Evolutionary conservation across 2,113 vertebrate species (phyloP), one percentile per base, ranked within the genome.

Genomic region (Spea bombifrons): DNA sequence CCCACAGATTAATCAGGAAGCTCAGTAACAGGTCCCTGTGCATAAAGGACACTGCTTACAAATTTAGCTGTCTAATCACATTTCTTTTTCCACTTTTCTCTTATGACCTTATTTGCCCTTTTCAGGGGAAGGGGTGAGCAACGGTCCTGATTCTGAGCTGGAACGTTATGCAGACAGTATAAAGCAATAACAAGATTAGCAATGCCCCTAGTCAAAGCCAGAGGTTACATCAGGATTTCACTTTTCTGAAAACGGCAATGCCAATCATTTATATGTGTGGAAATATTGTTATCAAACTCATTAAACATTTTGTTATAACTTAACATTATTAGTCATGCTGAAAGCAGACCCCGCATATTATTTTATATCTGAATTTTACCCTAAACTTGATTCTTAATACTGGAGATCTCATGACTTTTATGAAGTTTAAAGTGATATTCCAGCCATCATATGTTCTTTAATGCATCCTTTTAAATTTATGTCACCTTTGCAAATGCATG

Each of bases 141-240:
- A 7, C 16, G 70, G 47, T 9, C 7, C 4, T 7, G 13, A 30
- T 52, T 67, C 61, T 77, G 66, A 76, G 81, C 73, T 63, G 67
- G 7, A 57, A 73, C 83, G 81, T 76, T 67, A 74, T 45, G 17
- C 46, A 69, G 81, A 68, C 78, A 70, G 46, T 71, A 66, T 48
- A 83, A 81, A 55, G 72, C 55, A 13, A 59, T 59, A 53, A 59
- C 12, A 2, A 59, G 55, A 12, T 52, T 59, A 5, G 10, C 10
- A 4, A 7, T 59, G 9, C 15, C 10, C 4, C 55, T 59, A 13
- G 55, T 59, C 55, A 9, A 8, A 13, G 55, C 5, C 10, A 59
- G 55, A 59, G 10, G 15, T 52, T 12, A 13, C 50, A 52, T 59
- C 55, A 13, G 6, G 4, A 4, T 59, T 59, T 59, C 15, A 59